Base-by-base conservation (phyloP, 2,797 vertebrate genomes). In the Coregonus suidteri region DNA sequence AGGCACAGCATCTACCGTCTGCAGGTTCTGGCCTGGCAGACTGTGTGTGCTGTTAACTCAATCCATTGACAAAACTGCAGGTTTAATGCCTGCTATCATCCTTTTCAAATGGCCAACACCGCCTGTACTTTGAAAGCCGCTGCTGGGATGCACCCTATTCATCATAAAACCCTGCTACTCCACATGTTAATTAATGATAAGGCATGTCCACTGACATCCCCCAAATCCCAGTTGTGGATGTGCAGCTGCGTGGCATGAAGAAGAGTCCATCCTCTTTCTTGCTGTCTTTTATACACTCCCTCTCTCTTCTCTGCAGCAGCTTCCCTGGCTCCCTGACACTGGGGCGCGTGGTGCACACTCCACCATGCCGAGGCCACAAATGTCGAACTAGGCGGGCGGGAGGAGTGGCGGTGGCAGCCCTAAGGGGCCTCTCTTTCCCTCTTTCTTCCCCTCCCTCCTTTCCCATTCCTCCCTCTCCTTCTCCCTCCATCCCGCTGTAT, bases 371-470 rank as follows among this genome's bases (percentile, higher is more conserved):
- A 52, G 77, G 70, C 47, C 20, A 73, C 37, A 76, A 78, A 80
- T 80, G 62, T 75, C 79, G 77, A 81, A 77, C 77, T 73, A 76
- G 76, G 78, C 66, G 56, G 65, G 62, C 68, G 69, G 64, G 41
- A 80, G 62, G 53, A 2, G 62, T 31, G 35, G 25, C 71, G 52
- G 74, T 41, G 62, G 64, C 35, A 25, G n/a, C 41, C 69, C 37
- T 51, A 37, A 53, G 53, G 66, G 79, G 68, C 71, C 68, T 20
- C 54, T 34, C 16, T 53, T 54, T 62, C 18, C 15, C 53, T 18
- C n/a, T 31, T 35, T 4, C 30, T 47, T 67, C 13, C 74, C 53
- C 51, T 11, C 18, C 52, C 67, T 75, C 34, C 20, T 13, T 51
- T 16, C 25, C 41, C n/a, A 47, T 62, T 25, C 59, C 68, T 30